These are phyloP conservation scores for Thunnus maccoyii DNA, from an alignment of 2,113 vertebrate species.

Conservation along the genomic window DNA sequence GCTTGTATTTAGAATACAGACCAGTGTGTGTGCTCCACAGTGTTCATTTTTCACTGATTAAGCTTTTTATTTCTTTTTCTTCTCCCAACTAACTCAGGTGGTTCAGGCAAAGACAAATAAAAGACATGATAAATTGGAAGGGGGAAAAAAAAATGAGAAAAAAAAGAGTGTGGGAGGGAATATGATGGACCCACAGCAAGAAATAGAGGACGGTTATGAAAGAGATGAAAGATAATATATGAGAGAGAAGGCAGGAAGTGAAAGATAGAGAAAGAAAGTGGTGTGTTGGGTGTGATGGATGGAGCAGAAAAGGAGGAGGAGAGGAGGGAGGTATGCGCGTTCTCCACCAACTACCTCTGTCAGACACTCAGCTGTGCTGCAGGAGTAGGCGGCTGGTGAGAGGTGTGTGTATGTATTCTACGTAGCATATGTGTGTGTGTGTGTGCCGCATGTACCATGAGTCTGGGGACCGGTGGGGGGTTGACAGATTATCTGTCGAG, in stretches of 20 bases:
- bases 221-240: slow-evolving; percentile 49
- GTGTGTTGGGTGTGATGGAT: slow-evolving; percentile 66
- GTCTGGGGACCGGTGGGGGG: slow-evolving; percentile 73
- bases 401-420: slow-evolving; percentile 44
- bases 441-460: slow-evolving; percentile 68
- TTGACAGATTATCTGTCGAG: slow-evolving; percentile 83
- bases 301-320: slow-evolving; percentile 56
- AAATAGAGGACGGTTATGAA: slow-evolving; percentile 29
- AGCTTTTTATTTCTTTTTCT: slow-evolving; percentile 17
- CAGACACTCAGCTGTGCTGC: slow-evolving; percentile 66
- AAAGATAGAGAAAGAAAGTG: slow-evolving; percentile 43
- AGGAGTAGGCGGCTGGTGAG: slow-evolving; percentile 60
- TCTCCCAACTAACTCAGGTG: slow-evolving; percentile 43
- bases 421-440: slow-evolving; percentile 46
- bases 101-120: slow-evolving; percentile 73
- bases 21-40: slow-evolving; percentile 47
- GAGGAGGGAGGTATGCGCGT: slow-evolving; percentile 59
- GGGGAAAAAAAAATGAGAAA: slow-evolving; percentile 25
- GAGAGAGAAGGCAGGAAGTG: slow-evolving; percentile 41
- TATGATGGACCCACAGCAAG: slow-evolving; percentile 20
- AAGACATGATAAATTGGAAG: slow-evolving; percentile 62
- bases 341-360: slow-evolving; percentile 66
- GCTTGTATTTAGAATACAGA: slow-evolving; percentile 44
- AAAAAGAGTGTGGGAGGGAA: slow-evolving; percentile 9
- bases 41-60: slow-evolving; percentile 59